phyloP scores from a whole-genome alignment of 2,797 vertebrate genomes.

The Lerista edwardsae region DNA sequence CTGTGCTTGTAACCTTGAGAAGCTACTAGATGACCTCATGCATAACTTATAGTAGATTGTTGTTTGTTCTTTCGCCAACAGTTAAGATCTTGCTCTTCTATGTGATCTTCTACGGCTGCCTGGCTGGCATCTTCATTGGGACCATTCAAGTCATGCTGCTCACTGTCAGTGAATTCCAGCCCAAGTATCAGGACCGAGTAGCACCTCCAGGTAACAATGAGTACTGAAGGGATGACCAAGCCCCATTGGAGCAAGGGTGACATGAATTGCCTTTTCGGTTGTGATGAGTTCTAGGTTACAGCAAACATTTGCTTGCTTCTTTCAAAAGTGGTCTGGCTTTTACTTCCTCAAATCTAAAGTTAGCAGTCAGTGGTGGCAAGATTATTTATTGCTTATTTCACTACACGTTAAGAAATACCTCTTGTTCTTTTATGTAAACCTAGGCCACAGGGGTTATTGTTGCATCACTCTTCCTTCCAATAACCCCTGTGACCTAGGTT shows the following conservation, averaged over 20 bases:
- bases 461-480: neutral
- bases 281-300: neutral
- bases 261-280: neutral
- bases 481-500: neutral
- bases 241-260: too few species aligned
- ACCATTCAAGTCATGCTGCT: slow-evolving; percentile 97
- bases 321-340: neutral
- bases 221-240: slow-evolving; percentile 13
- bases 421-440: neutral
- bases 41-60: neutral
- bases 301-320: neutral
- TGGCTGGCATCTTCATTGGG: slow-evolving; percentile 97
- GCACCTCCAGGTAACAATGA: slow-evolving; percentile 94
- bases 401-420: neutral
- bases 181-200: slow-evolving; percentile 97
- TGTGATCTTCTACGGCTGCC: slow-evolving; percentile 95
- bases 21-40: neutral
- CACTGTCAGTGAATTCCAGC: slow-evolving; percentile 90
- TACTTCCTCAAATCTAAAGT: neutral
- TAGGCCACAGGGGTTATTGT: too few species aligned
- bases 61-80: slow-evolving; percentile 72
- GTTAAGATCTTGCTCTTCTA: slow-evolving; percentile 98
- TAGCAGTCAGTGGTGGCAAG: slow-evolving; percentile 36
- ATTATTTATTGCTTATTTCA: slow-evolving; percentile 22
- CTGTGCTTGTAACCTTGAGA: neutral